Evolutionary conservation across 1,140 invertebrate species (phyloP), one percentile per base, ranked within the genome.

Genomic region (Nasonia vitripennis): DNA sequence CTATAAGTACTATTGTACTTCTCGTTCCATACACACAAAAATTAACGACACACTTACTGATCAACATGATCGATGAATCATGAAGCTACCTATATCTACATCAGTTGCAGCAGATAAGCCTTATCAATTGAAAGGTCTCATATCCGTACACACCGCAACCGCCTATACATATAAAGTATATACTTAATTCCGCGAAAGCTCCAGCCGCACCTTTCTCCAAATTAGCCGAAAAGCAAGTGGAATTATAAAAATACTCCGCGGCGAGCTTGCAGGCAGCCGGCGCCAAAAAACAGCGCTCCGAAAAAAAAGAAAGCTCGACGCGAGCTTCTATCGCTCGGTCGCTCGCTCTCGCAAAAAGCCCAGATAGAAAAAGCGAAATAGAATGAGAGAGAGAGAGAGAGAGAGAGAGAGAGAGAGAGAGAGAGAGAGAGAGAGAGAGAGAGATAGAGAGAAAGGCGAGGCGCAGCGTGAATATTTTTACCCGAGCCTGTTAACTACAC

Each of bases 391-490:
- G 5, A 62, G 34, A 75, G 27, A 83, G 71, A 77, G 23, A 75
- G 34, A 62, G 27, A 27, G 27, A 27, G 27, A 27, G 27, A 27
- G 27, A 27, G 27, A 27, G 27, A 27, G 27, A 27, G 27, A 27
- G 27, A 34, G 55, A 79, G 4, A 67, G 20, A 62, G 31, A 34
- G 5, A 9, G 34, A 62, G 55, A 71, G 34, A 83, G 5, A 62
- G 34, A 75, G 27, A 83, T 51, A 77, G 23, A 75, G 34, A 62
- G 27, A 48, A 34, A 2, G 85, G 68, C 73, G 45, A 41, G 79
- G 41, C 55, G 45, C 45, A 87, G 88, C 83, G 85, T 89, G 90
- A 91, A 91, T 91, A 91, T 91, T 91, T 91, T 91, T 91, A 91
- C 87, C 88, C 89, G 86, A 89, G 87, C 88, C 89, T 88, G 90